A percentile compares a stretch with the other conserved stretches of the same genome.
Evolutionary conservation across 2,797 vertebrate genomes (phyloP).

Genomic region (Chelon auratus): DNA sequence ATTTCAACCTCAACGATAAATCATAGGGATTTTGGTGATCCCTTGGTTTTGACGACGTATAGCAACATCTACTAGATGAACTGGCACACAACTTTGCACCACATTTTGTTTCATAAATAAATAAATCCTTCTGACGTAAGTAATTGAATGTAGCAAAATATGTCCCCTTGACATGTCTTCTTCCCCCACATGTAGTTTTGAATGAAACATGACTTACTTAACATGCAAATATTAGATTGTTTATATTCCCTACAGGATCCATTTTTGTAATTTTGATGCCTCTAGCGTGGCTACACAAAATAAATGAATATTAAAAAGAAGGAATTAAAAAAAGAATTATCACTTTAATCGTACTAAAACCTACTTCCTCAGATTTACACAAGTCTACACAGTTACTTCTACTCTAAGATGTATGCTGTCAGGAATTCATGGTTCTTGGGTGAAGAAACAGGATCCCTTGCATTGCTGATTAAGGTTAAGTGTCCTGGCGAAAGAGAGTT

Average conservation of each 20-base stretch:
- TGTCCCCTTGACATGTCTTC: too few relatives aligned
- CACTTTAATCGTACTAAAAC: slow-evolving; percentile 1
- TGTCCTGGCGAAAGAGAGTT: slow-evolving; percentile 60
- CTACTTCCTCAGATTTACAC: background rate
- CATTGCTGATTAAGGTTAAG: slow-evolving; percentile 67
- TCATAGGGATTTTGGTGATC: background rate
- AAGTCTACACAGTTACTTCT: slow-evolving; percentile 5
- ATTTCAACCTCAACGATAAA: background rate
- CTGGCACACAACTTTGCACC: background rate
- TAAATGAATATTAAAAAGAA: background rate
- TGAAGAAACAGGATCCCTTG: slow-evolving; percentile 61
- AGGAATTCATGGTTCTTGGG: slow-evolving; percentile 45
- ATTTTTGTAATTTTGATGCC: background rate
- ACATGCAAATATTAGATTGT: too few relatives aligned
- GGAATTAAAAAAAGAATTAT: background rate
- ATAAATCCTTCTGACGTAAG: too few relatives aligned
- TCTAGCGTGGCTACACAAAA: background rate
- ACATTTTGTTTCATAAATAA: too few relatives aligned
- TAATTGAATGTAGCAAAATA: too few relatives aligned
- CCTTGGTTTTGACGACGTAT: slow-evolving; percentile 5
- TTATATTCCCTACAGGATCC: background rate
- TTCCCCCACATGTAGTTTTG: too few relatives aligned
- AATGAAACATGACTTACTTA: too few relatives aligned
- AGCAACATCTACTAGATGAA: background rate
- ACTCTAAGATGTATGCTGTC: slow-evolving; percentile 12